These are phyloP conservation scores for Carassius auratus DNA, from an alignment of 2,113 vertebrate genomes.

Conservation along the genomic window DNA sequence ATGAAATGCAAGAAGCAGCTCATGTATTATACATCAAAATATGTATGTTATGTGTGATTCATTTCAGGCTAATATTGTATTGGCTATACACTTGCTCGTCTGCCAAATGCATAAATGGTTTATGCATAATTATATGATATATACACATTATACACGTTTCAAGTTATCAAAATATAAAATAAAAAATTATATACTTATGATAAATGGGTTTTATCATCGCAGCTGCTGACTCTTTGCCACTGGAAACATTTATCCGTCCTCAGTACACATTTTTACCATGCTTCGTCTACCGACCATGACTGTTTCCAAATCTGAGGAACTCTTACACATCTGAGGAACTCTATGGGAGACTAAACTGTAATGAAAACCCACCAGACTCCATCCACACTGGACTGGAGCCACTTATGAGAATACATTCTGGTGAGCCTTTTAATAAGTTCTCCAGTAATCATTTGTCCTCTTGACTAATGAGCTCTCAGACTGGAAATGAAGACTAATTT, in stretches of 20 bases:
- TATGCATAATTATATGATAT: too few species aligned
- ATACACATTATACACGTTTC: too few species aligned
- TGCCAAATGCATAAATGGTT: too few species aligned
- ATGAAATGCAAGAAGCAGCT: not conserved
- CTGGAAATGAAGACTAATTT: not conserved
- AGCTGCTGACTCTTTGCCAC: not conserved
- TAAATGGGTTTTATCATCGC: not conserved
- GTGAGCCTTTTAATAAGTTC: not conserved
- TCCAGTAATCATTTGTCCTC: not conserved
- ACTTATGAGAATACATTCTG: not conserved
- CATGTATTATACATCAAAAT: not conserved
- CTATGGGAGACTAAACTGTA: not conserved
- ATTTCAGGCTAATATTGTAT: too few species aligned
- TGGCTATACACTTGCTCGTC: too few species aligned
- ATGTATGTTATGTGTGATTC: too few species aligned
- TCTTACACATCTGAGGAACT: not conserved
- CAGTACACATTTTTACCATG: not conserved
- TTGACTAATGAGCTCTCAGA: not conserved
- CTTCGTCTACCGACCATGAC: not conserved
- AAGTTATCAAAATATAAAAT: too few species aligned
- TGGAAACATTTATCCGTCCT: conserved; percentile 9
- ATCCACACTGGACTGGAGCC: not conserved
- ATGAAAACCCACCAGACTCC: not conserved
- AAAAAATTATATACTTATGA: too few species aligned
- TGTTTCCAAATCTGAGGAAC: not conserved